Evolutionary conservation across 2,797 vertebrate genomes (phyloP).

Genomic region (Eurystomus glaucurus): DNA sequence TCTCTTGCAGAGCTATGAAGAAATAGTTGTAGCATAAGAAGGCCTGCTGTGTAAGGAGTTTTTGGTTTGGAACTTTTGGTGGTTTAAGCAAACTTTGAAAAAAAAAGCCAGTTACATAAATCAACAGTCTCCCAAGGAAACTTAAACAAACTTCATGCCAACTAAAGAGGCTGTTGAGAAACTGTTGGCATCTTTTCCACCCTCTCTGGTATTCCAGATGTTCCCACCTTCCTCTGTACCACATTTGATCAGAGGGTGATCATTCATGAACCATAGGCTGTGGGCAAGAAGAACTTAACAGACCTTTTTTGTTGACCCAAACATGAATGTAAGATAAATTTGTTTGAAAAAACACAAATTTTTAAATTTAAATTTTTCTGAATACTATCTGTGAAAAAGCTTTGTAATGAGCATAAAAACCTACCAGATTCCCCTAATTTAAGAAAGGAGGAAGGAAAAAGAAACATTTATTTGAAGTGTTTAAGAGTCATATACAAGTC

Average conservation of each 20-base stretch:
- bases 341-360: neutral
- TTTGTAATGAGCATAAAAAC: neutral
- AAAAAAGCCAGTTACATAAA: constrained; percentile 50
- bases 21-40: neutral
- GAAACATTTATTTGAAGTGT: constrained; percentile 15
- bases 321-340: neutral
- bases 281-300: neutral
- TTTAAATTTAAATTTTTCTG: neutral
- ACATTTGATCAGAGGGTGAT: constrained; percentile 36
- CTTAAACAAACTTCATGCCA: constrained; percentile 26
- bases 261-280: neutral
- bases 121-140: constrained; percentile 42
- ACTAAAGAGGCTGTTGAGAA: constrained; percentile 17
- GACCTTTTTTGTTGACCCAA: neutral
- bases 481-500: neutral
- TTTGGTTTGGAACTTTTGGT: constrained; percentile 48
- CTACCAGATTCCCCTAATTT: neutral
- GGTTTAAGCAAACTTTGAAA: constrained; percentile 32
- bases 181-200: constrained; percentile 42
- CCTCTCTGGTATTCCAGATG: constrained; percentile 17
- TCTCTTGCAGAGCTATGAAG: constrained; percentile 29
- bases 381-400: neutral
- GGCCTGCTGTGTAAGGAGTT: constrained; percentile 6
- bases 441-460: constrained; percentile 28
- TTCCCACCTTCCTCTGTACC: neutral